phyloP scores from a whole-genome alignment of 2,888 invertebrate species.

The Apotomis turbidana region DNA sequence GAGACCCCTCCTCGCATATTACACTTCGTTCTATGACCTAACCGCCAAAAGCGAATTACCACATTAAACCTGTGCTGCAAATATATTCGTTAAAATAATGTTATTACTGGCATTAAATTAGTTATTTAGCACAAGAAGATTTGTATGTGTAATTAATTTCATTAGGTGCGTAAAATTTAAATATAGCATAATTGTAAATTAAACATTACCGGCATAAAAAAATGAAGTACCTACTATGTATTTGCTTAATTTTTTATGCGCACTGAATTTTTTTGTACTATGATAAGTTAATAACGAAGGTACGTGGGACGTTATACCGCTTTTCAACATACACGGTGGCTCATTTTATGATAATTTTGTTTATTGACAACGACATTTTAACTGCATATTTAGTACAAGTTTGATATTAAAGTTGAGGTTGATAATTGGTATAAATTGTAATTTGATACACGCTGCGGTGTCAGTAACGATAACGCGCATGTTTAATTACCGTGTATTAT shows the following conservation, averaged over 20 bases:
- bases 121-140: too few relatives aligned
- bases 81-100: neutral
- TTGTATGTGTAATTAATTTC: too few relatives aligned
- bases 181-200: too few relatives aligned
- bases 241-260: too few relatives aligned
- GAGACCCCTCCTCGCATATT: constrained; percentile 12
- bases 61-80: constrained; percentile 2
- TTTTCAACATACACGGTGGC: too few relatives aligned
- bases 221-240: too few relatives aligned
- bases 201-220: too few relatives aligned
- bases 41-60: constrained; percentile 17
- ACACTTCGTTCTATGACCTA: constrained; percentile 29
- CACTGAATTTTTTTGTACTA: too few relatives aligned
- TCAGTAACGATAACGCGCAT: constrained; percentile 17
- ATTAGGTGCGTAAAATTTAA: too few relatives aligned
- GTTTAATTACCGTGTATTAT: constrained; percentile 17
- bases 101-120: too few relatives aligned
- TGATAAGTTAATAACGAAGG: too few relatives aligned
- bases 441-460: constrained; percentile 9
- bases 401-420: constrained; percentile 5
- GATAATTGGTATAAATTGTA: constrained; percentile 46
- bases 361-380: neutral
- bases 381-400: constrained; percentile 10
- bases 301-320: too few relatives aligned
- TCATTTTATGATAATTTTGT: neutral